A percentile compares a stretch with the other conserved stretches of the same genome.
phyloP scores from a whole-genome alignment of 2,888 invertebrate species.

The Rapana venosa region DNA sequence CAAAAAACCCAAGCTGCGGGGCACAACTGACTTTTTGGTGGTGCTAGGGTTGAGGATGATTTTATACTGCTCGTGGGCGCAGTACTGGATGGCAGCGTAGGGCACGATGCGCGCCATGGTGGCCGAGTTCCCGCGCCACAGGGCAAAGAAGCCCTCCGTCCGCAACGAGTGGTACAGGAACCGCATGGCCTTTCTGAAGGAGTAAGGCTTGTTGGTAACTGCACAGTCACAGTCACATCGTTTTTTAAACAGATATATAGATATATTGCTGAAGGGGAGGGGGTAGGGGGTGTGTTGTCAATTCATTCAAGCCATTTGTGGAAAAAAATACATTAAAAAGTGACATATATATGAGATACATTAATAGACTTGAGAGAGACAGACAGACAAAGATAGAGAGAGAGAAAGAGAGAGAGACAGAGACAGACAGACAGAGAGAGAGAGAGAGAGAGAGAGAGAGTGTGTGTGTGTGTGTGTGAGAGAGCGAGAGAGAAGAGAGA shows the following conservation, averaged over 20 bases:
- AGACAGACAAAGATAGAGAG: too few relatives aligned
- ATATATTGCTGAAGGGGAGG: not conserved
- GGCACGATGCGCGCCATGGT: conserved; percentile 98
- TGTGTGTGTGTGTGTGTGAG: too few relatives aligned
- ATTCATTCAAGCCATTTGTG: too few relatives aligned
- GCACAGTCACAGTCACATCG: conserved; percentile 17
- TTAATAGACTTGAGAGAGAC: too few relatives aligned
- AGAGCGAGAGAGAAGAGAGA: not conserved
- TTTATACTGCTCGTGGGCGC: conserved; percentile 98
- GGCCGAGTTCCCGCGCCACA: conserved; percentile 99
- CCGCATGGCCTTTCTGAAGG: conserved; percentile 78
- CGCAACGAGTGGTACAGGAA: conserved; percentile 83
- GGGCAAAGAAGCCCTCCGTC: conserved; percentile 88
- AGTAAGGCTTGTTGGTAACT: conserved; percentile 78
- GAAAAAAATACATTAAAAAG: too few relatives aligned
- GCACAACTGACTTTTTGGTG: conserved; percentile 58
- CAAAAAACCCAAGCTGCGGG: not conserved
- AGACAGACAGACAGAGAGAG: too few relatives aligned
- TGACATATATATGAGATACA: too few relatives aligned
- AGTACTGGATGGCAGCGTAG: conserved; percentile 98
- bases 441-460: too few relatives aligned
- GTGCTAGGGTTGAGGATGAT: conserved; percentile 81
- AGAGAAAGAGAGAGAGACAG: too few relatives aligned
- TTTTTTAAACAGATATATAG: conserved; percentile 47
- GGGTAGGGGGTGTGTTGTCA: not conserved